Conservation (phyloP, 2,113 vertebrate genomes). For the Seriola aureovittata region DNA sequence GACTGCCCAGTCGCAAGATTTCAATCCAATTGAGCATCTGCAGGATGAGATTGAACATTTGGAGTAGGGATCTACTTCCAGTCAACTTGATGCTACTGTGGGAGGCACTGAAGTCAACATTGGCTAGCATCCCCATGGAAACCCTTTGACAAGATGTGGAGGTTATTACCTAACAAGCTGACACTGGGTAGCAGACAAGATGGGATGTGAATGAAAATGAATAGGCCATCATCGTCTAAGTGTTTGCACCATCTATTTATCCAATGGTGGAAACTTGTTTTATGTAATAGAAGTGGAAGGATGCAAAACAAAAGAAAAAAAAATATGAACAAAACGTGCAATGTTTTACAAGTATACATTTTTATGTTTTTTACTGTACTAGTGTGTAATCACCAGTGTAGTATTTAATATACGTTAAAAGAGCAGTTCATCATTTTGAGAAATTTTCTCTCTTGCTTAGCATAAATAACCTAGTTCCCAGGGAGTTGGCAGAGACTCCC, state of each 20-base stretch:
- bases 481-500: too few species aligned
- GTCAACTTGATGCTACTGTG: constrained; percentile 59
- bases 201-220: constrained; percentile 16
- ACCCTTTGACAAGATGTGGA: constrained; percentile 47
- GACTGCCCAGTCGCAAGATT: constrained; percentile 66
- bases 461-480: too few species aligned
- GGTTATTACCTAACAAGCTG: constrained; percentile 55
- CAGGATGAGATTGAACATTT: constrained; percentile 64
- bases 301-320: neutral
- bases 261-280: neutral
- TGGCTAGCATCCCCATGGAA: constrained; percentile 43
- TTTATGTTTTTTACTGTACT: neutral
- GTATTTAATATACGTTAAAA: neutral
- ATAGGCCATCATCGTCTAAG: neutral
- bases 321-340: neutral
- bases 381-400: neutral
- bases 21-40: constrained; percentile 71
- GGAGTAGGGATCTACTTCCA: constrained; percentile 53
- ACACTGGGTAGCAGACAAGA: constrained; percentile 29
- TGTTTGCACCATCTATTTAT: constrained; percentile 15
- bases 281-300: neutral
- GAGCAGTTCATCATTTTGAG: neutral
- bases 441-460: neutral
- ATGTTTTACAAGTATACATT: neutral
- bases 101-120: constrained; percentile 64